Conservation (phyloP, 2,113 vertebrate genomes). For the Indicator maculatus region DNA sequence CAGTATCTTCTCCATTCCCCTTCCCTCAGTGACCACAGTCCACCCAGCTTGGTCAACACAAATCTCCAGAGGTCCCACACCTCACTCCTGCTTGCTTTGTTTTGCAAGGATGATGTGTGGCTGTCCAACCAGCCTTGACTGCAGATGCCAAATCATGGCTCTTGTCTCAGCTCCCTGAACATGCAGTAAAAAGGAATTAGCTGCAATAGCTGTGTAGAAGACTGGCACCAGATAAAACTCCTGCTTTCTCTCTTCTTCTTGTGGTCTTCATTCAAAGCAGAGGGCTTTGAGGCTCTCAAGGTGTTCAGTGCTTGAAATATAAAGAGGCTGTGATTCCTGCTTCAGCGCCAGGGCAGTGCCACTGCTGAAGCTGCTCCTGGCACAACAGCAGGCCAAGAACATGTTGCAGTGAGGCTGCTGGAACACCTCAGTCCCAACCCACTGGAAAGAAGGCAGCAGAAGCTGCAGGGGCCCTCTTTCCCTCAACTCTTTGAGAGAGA, state of each 20-base stretch:
- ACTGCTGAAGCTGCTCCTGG: background rate
- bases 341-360: background rate
- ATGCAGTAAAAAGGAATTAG: background rate
- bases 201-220: background rate
- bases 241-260: background rate
- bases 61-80: background rate
- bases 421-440: background rate
- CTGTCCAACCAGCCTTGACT: background rate
- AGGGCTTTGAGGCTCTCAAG: background rate
- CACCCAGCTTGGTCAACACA: rapidly evolving
- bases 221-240: background rate
- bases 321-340: background rate
- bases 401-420: rapidly evolving
- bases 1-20: background rate
- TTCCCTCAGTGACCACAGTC: background rate
- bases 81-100: background rate
- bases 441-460: background rate
- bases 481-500: background rate
- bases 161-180: background rate
- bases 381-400: background rate
- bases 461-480: background rate
- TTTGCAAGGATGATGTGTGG: background rate
- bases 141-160: background rate
- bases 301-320: background rate
- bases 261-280: background rate